phyloP scores from a whole-genome alignment of 2,797 vertebrate species.

The Micropoecilia bifurca region DNA sequence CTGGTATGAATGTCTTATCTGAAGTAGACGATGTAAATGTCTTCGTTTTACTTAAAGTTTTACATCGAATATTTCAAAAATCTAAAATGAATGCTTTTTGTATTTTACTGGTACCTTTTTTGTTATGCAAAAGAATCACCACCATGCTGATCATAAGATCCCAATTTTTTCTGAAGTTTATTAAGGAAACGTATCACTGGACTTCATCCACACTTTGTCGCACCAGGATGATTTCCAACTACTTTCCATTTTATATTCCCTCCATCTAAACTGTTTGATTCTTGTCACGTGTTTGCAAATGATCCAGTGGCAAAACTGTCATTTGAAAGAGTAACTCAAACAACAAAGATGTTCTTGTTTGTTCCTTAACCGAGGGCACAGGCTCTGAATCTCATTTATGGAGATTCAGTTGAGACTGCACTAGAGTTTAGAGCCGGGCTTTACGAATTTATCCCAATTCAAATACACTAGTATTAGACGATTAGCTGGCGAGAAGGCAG shows the following conservation, averaged over 20 bases:
- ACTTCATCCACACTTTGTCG: not conserved
- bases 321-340: not conserved
- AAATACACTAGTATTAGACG: constrained; percentile 13
- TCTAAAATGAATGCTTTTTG: not conserved
- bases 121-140: no score
- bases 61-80: not conserved
- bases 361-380: not conserved
- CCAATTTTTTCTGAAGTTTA: not conserved
- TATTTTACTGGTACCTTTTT: not conserved
- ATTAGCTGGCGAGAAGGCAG: constrained; percentile 4
- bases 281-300: not conserved
- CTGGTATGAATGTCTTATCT: not conserved
- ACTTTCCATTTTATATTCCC: not conserved
- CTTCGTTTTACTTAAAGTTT: no score
- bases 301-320: not conserved
- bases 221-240: not conserved
- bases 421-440: constrained; percentile 18
- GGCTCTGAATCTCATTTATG: not conserved
- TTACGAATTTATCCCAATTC: constrained; percentile 16
- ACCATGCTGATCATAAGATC: not conserved
- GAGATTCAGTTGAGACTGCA: not conserved
- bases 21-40: not conserved
- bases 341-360: not conserved
- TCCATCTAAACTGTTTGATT: not conserved
- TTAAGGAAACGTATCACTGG: not conserved